A percentile compares a stretch with the other conserved stretches of the same genome.
Conservation (phyloP, 2,797 vertebrate genomes). For the Squalus acanthias region DNA sequence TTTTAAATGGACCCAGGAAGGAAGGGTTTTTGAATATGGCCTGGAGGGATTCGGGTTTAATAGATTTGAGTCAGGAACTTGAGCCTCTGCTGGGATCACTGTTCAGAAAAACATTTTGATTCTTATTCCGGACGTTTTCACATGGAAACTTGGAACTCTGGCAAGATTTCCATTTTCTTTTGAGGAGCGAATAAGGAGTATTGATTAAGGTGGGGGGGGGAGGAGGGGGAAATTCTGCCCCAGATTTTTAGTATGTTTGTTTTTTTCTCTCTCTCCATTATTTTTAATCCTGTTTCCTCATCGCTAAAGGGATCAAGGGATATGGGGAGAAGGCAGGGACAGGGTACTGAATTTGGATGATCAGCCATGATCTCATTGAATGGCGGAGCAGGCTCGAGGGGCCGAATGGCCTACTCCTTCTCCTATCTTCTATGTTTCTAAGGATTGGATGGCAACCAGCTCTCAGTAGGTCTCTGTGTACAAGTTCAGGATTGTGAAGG, state of each 20-base stretch:
- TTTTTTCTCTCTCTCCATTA: background rate
- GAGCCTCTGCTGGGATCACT: background rate
- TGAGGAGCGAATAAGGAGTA: background rate
- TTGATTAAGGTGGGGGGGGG: background rate
- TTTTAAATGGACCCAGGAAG: background rate
- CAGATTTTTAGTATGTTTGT: no score
- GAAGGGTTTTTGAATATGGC: background rate
- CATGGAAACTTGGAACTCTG: background rate
- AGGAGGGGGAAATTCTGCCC: no score
- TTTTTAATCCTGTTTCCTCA: conserved; percentile 5
- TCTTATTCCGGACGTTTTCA: background rate
- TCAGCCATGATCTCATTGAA: no score
- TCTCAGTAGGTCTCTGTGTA: background rate
- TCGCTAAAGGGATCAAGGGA: no score
- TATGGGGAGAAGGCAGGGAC: no score
- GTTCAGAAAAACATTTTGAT: background rate
- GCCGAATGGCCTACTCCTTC: no score
- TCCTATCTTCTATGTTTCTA: no score
- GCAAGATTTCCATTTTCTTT: background rate
- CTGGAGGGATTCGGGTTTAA: background rate
- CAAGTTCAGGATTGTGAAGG: background rate
- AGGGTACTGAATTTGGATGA: no score
- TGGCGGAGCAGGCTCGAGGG: no score
- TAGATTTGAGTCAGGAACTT: background rate
- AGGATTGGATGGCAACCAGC: background rate